Percentiles rank a stretch among this genome's conserved stretches.
Evolutionary conservation across 2,888 invertebrate genomes (phyloP).

Genomic region (Cartodere bifasciata): DNA sequence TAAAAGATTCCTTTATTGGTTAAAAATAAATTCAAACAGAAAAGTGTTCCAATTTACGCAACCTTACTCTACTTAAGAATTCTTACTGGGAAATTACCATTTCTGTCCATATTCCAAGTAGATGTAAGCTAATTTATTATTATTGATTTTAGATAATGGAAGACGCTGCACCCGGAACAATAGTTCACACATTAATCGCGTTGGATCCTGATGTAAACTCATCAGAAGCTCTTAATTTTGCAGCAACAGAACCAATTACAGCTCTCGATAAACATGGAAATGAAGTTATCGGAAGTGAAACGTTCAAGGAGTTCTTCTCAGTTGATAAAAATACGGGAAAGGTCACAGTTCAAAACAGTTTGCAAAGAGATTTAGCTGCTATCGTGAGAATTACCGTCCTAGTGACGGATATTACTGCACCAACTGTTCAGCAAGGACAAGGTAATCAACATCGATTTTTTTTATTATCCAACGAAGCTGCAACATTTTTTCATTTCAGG

Average conservation of each 20-base stretch:
- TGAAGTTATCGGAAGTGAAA: conserved; percentile 40
- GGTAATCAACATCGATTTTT: conserved; percentile 37
- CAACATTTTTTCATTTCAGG: conserved; percentile 32
- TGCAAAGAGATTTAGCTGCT: conserved; percentile 57
- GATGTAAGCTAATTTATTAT: conserved; percentile 2
- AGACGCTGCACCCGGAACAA: conserved; percentile 58
- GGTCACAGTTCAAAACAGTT: conserved; percentile 48
- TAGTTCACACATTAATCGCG: conserved; percentile 60
- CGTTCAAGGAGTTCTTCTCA: conserved; percentile 50
- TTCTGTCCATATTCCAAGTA: no score
- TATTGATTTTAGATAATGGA: conserved; percentile 48
- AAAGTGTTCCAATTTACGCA: no score
- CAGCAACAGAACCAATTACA: conserved; percentile 55
- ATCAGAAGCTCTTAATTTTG: conserved; percentile 53
- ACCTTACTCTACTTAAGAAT: no score
- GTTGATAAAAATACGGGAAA: conserved; percentile 48
- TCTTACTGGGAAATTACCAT: no score
- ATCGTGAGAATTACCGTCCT: conserved; percentile 65
- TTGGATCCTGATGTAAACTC: conserved; percentile 68
- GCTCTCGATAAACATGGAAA: conserved; percentile 77
- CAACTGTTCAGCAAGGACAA: conserved; percentile 60
- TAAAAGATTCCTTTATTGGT: no score
- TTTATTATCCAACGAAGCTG: not conserved
- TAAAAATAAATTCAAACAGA: no score
- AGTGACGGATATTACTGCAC: conserved; percentile 72